Conservation (phyloP, 1,140 invertebrate genomes). For the Lordiphosa mommai region DNA sequence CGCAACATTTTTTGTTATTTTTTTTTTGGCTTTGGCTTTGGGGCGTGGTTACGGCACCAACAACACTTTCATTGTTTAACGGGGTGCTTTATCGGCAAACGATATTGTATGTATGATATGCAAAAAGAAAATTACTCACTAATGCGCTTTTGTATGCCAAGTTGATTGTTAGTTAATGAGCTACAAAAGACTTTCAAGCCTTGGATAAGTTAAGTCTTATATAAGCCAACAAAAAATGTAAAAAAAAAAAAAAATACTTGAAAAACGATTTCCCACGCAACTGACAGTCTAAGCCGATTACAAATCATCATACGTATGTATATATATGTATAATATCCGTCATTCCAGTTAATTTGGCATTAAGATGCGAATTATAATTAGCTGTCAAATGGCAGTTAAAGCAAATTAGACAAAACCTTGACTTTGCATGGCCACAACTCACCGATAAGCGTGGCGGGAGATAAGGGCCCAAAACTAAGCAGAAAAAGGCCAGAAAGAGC, state of each 20-base stretch:
- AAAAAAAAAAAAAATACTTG: background rate
- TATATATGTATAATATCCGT: conserved; percentile 10
- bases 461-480: conserved; percentile 48
- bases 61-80: conserved; percentile 66
- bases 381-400: conserved; percentile 39
- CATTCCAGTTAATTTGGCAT: conserved; percentile 63
- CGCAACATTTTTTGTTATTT: conserved; percentile 37
- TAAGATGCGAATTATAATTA: conserved; percentile 63
- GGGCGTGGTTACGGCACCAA: conserved; percentile 44
- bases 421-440: conserved; percentile 51
- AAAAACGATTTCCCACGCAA: conserved; percentile 57
- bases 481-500: conserved; percentile 4
- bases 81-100: conserved; percentile 44
- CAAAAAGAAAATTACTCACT: conserved; percentile 51
- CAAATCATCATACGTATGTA: conserved; percentile 16
- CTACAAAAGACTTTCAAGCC: conserved; percentile 25
- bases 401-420: conserved; percentile 53
- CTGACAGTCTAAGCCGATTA: conserved; percentile 46
- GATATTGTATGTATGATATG: conserved; percentile 22
- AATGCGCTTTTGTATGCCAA: conserved; percentile 61
- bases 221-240: conserved; percentile 42
- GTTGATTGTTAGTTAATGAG: conserved; percentile 66
- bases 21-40: conserved; percentile 3
- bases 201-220: conserved; percentile 32
- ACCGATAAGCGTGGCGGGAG: conserved; percentile 50